Evolutionary conservation across 2,113 vertebrate genomes (phyloP).

Genomic region (Mohoua ochrocephala): DNA sequence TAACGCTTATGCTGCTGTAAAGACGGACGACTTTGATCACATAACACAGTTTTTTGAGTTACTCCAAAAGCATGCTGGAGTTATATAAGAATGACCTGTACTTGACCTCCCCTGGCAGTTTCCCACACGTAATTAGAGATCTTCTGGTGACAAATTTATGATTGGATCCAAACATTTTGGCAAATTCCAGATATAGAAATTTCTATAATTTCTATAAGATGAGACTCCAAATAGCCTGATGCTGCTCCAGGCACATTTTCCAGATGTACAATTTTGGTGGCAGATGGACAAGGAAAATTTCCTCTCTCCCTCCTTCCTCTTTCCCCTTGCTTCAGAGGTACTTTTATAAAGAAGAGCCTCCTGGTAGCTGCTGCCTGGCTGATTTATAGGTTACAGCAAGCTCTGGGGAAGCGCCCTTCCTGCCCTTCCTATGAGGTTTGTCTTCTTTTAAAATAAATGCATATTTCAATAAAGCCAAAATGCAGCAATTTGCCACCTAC

Average conservation of each 20-base stretch:
- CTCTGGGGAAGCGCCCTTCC: neutral
- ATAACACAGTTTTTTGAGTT: neutral
- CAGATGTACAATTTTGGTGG: neutral
- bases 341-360: neutral
- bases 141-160: neutral
- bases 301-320: neutral
- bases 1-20: neutral
- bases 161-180: neutral
- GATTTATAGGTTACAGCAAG: neutral
- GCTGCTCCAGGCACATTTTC: neutral
- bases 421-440: neutral
- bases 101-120: neutral
- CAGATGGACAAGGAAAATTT: neutral
- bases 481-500: neutral
- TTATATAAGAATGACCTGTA: neutral
- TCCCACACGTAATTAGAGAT: neutral
- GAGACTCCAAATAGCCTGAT: neutral
- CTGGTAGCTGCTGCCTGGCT: neutral
- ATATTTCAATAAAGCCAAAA: neutral
- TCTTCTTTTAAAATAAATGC: neutral
- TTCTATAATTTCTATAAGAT: conserved; percentile 14
- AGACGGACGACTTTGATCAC: neutral
- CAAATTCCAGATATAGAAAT: neutral
- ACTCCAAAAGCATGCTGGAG: neutral
- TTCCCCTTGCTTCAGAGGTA: neutral